Percentiles rank a stretch among this genome's conserved stretches.
Evolutionary conservation across 2,797 vertebrate species (phyloP).

Genomic region (Pyrrhura leucotis): DNA sequence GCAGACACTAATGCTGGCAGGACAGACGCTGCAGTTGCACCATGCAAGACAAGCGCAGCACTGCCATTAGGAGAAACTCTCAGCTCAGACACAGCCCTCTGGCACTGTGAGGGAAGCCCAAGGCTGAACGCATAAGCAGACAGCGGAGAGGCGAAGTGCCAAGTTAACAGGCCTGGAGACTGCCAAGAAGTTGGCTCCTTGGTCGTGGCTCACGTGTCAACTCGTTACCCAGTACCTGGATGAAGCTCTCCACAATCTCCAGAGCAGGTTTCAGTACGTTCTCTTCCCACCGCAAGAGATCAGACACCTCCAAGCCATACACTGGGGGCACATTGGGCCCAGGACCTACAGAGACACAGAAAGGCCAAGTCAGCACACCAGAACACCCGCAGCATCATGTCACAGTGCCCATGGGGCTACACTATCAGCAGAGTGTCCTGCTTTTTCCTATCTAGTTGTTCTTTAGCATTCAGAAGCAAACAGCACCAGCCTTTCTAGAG

Average conservation of each 20-base stretch:
- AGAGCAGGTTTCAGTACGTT: conserved; percentile 88
- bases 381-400: not conserved
- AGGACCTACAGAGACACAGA: conserved; percentile 78
- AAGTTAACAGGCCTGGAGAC: not conserved
- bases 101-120: not conserved
- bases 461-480: not conserved
- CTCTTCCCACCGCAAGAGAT: conserved; percentile 88
- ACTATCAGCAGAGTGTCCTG: not conserved
- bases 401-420: not conserved
- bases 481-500: not conserved
- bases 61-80: not conserved
- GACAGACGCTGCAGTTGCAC: not conserved
- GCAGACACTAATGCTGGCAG: not conserved
- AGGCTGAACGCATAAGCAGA: not conserved
- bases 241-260: conserved; percentile 88
- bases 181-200: not conserved
- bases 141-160: not conserved
- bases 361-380: not conserved
- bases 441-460: not conserved
- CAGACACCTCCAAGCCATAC: conserved; percentile 90
- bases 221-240: conserved; percentile 82
- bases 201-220: rapidly evolving
- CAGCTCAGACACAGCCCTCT: not conserved
- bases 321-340: conserved; percentile 86
- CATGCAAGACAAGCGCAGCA: not conserved